Evolutionary conservation across 2,113 vertebrate genomes (phyloP), one percentile per base, ranked within the genome.

Genomic region (Anseranas semipalmata): DNA sequence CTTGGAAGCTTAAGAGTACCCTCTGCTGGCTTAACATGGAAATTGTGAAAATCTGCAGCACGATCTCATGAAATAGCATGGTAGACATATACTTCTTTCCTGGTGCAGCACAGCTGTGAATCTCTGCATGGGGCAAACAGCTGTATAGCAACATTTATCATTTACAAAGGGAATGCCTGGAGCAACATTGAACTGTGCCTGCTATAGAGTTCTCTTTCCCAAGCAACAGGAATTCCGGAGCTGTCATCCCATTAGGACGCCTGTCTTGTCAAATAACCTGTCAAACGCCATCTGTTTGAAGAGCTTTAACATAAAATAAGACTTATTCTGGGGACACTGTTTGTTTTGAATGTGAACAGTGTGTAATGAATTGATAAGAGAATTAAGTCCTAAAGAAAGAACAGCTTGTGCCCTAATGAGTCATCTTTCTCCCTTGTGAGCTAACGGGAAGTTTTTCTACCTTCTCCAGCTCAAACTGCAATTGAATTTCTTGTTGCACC

Each of bases 391-490:
- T 85, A 70, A 97, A 89, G 70, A 56, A 1, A 0, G 41, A 85
- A 95, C 75, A 95, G 60, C 80, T 89, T 94, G 66, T 70, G 35
- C 58, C 79, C 88, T 81, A 83, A 67, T 94, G 92, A 94, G n/a
- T 92, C 86, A 95, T 93, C 79, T 81, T 93, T 89, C 83, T 93
- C 53, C 55, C 70, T 41, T 85, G 50, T 2, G 11, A 85, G 66
- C 32, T 78, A 45, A 72, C 12, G 28, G 59, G 46, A 92, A 91
- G 48, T 86, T 95, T 94, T 90, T 76, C 39, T 48, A 81, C 73
- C 45, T 89, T 92, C 80, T 37, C 59, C 53, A 81, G 70, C 35
- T 68, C 52, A 37, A 37, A 45, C 4, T 52, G 59, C 32, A 93
- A 45, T 24, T 46, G 46, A 39, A 94, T 68, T 60, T 87, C 48